Percentiles rank a stretch among this genome's conserved stretches.
Evolutionary conservation across 2,113 vertebrate genomes (phyloP).

Genomic region (Aldabrachelys gigantea): DNA sequence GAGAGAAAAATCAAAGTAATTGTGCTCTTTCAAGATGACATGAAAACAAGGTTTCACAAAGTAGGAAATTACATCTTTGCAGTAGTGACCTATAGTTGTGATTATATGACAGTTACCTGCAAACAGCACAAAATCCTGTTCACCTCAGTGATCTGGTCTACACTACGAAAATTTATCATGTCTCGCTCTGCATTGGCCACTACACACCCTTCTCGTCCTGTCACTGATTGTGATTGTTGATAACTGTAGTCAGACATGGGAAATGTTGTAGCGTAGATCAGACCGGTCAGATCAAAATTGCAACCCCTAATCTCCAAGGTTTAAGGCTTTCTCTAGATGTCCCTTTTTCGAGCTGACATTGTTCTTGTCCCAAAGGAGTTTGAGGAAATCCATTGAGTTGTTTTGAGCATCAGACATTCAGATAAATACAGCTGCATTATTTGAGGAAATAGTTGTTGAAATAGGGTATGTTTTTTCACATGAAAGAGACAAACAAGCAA

Average conservation of each 20-base stretch:
- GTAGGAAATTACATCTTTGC: background rate
- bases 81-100: background rate
- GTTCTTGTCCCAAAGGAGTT: background rate
- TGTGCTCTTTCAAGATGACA: background rate
- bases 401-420: background rate
- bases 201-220: background rate
- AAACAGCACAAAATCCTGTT: background rate
- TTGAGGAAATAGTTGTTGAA: background rate
- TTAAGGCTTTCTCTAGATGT: background rate
- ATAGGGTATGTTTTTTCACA: background rate
- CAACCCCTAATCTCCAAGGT: background rate
- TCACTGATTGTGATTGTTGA: background rate
- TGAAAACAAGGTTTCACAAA: background rate
- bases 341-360: background rate
- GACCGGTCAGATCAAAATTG: background rate
- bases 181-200: accelerated
- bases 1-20: background rate
- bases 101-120: background rate
- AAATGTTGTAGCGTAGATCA: background rate
- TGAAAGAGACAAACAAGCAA: background rate
- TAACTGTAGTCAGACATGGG: accelerated
- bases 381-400: background rate
- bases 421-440: constrained; percentile 16
- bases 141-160: accelerated
- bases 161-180: accelerated